These are phyloP conservation scores for Sesamia nonagrioides DNA, from an alignment of 1,140 invertebrate genomes.

Conservation along the genomic window DNA sequence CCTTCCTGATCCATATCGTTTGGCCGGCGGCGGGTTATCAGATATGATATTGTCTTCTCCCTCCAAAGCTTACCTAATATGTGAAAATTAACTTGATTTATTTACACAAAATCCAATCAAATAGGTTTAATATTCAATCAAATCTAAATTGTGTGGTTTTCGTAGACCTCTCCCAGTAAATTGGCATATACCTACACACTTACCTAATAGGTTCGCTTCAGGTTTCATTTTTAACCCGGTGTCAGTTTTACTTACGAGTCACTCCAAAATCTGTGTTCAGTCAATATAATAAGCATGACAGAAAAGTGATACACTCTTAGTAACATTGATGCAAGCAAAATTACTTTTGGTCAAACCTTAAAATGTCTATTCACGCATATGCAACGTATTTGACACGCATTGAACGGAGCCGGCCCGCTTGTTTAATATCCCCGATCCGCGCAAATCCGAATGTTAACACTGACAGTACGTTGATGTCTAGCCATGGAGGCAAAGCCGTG, in stretches of 20 bases:
- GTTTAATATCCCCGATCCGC: slow-evolving; percentile 75
- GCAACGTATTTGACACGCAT: slow-evolving; percentile 45
- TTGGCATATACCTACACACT: too few species aligned
- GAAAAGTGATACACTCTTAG: neutral
- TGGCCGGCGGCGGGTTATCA: too few species aligned
- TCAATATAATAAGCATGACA: neutral
- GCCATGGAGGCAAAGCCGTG: slow-evolving; percentile 62
- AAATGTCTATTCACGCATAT: slow-evolving; percentile 36
- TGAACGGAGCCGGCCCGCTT: slow-evolving; percentile 59
- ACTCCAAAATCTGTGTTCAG: neutral
- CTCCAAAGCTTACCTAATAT: too few species aligned
- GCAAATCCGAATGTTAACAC: slow-evolving; percentile 77
- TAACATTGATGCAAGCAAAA: slow-evolving; percentile 24
- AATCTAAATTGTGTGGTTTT: too few species aligned
- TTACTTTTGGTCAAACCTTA: slow-evolving; percentile 32
- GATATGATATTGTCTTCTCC: too few species aligned
- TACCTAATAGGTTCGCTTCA: too few species aligned
- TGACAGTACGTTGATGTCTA: slow-evolving; percentile 67
- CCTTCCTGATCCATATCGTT: too few species aligned
- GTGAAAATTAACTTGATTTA: too few species aligned
- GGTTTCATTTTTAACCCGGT: neutral
- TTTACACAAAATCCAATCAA: too few species aligned
- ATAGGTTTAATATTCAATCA: too few species aligned
- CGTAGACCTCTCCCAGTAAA: too few species aligned
- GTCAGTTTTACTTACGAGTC: neutral